These are phyloP conservation scores for Pasiphila rectangulata DNA, from an alignment of 2,888 invertebrate genomes.

Conservation along the genomic window DNA sequence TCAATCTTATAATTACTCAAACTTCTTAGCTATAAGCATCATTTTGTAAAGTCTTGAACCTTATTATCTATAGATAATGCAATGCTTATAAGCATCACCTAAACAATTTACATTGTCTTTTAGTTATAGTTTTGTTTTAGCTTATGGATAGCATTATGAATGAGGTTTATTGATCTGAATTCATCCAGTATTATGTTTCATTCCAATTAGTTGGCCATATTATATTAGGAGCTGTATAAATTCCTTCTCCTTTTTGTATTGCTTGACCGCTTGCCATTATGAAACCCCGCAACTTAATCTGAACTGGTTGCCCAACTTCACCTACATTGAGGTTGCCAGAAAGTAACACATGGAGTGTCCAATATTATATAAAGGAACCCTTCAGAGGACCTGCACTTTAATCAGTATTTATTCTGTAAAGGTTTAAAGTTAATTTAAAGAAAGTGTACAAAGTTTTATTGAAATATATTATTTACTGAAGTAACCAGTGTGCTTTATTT, in stretches of 20 bases:
- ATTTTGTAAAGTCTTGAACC: too few species aligned
- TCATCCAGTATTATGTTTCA: constrained; percentile 36
- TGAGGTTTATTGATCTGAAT: constrained; percentile 21
- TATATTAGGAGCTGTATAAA: constrained; percentile 15
- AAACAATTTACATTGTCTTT: too few species aligned
- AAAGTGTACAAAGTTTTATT: not conserved
- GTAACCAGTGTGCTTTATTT: not conserved
- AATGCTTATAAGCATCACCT: too few species aligned
- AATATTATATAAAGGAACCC: not conserved
- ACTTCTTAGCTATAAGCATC: too few species aligned
- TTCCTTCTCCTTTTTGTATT: constrained; percentile 15
- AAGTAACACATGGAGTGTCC: too few species aligned
- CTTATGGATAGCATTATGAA: constrained; percentile 27
- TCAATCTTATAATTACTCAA: too few species aligned
- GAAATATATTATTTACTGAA: not conserved
- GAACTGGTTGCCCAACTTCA: too few species aligned
- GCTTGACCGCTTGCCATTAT: constrained; percentile 26
- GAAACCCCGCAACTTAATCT: not conserved
- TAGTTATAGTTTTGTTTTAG: constrained; percentile 39
- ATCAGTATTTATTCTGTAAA: not conserved
- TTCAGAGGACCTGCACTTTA: not conserved
- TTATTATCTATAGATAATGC: too few species aligned
- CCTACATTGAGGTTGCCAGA: too few species aligned
- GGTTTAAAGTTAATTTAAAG: not conserved
- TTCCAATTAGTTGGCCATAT: constrained; percentile 28